phyloP scores from a whole-genome alignment of 2,797 vertebrate species.

The Champsocephalus esox region DNA sequence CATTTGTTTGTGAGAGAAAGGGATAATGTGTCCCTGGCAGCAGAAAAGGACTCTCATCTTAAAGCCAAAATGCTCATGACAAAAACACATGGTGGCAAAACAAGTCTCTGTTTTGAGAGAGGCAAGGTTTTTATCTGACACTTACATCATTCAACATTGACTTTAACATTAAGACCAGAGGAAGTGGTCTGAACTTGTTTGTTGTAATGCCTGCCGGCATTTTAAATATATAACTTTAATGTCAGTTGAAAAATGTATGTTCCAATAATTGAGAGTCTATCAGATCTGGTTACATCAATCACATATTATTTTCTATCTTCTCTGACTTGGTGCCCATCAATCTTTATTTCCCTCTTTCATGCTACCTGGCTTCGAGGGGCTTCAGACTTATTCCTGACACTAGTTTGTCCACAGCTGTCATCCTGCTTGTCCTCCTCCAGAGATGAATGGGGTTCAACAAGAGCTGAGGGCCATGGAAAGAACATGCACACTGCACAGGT shows the following conservation, averaged over 20 bases:
- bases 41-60: not conserved
- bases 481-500: conserved; percentile 28
- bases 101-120: not conserved
- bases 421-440: conserved; percentile 31
- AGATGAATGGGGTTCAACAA: conserved; percentile 39
- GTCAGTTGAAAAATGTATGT: not conserved
- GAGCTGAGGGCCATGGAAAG: conserved; percentile 52
- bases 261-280: conserved; percentile 4
- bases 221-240: not conserved
- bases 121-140: not conserved
- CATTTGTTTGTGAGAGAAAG: conserved; percentile 2
- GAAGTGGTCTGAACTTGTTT: conserved; percentile 33
- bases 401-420: conserved; percentile 42
- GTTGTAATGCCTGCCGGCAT: conserved; percentile 1
- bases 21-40: conserved; percentile 42
- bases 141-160: not conserved
- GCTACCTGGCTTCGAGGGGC: conserved; percentile 14
- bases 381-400: conserved; percentile 26
- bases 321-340: conserved; percentile 18
- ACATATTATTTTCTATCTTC: conserved; percentile 1
- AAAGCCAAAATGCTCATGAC: not conserved
- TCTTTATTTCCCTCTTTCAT: conserved; percentile 33
- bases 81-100: not conserved
- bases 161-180: conserved; percentile 23
- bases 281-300: conserved; percentile 13